Conservation (phyloP, 2,113 vertebrate species). For the Corythoichthys haematopterus region DNA sequence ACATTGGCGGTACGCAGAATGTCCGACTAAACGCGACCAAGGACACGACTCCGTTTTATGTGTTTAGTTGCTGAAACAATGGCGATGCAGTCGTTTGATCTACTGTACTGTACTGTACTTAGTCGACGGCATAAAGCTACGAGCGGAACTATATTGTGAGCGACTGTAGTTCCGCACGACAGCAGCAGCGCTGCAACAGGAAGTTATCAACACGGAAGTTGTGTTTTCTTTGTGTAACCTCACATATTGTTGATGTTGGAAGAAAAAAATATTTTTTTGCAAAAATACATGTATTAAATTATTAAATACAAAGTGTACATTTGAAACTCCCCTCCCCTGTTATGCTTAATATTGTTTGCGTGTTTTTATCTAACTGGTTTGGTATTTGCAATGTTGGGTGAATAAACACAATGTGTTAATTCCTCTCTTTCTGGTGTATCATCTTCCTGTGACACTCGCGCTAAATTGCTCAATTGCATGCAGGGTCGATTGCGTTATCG, state of each 20-base stretch:
- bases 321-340: conserved; percentile 24
- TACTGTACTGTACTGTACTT: conserved; percentile 14
- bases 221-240: conserved; percentile 80
- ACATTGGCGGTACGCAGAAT: neutral
- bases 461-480: conserved; percentile 51
- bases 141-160: conserved; percentile 63
- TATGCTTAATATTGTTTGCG: conserved; percentile 19
- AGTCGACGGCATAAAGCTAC: conserved; percentile 30
- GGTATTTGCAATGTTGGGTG: conserved; percentile 58
- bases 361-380: conserved; percentile 15
- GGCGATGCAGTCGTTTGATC: conserved; percentile 31
- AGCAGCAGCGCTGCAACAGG: conserved; percentile 67
- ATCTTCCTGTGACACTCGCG: conserved; percentile 26
- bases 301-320: conserved; percentile 2
- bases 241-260: conserved; percentile 50
- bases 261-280: too few relatives aligned
- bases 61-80: neutral
- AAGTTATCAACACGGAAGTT: conserved; percentile 75
- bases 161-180: conserved; percentile 60
- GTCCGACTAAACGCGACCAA: neutral
- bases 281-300: too few relatives aligned
- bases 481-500: conserved; percentile 31
- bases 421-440: conserved; percentile 10
- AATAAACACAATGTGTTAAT: conserved; percentile 30
- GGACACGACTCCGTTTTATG: neutral